Evolutionary conservation across 2,113 vertebrate genomes (phyloP), one percentile per base, ranked within the genome.

Genomic region (Menidia beryllina): DNA sequence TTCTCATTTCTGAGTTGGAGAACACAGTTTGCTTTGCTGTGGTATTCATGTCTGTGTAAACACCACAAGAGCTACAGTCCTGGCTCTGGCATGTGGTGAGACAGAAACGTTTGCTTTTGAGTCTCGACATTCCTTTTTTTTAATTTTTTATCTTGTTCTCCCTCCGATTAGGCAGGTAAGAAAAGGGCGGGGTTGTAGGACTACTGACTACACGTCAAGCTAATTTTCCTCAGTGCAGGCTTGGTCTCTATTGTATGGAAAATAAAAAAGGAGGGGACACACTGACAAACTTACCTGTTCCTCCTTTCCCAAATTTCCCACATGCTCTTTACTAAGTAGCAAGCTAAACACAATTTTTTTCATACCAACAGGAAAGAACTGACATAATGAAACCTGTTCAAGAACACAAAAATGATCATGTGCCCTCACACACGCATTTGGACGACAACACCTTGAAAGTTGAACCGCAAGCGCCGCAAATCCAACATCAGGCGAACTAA

Each of bases 161-260:
- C 26, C 73, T 53, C 69, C 73, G 23, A 50, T 53, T 26, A 69
- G 66, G 74, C 41, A 24, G 75, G 48, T 62, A 83, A 65, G 67
- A 81, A 77, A 58, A 58, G 77, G 83, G 65, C 56, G 81, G 81
- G 75, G 67, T 62, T 73, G 75, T 78, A 73, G 75, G 76, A 86
- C 84, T 85, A 86, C 53, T 10, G 73, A 84, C 86, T 79, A 91
- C 58, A 88, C 83, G 86, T 90, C 59, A 41, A 87, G 82, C 84
- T 90, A 79, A 81, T 30, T 58, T 75, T 82, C 79, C 82, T 90
- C 86, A 91, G 92, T 92, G 89, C 90, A 93, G 85, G 89, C 87
- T 90, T 92, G 90, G 90, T 91, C 89, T 90, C 86, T 79, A 69
- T 76, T 51, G 62, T 82, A 59, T 85, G 72, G 61, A 77, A 65